A percentile compares a stretch with the other conserved stretches of the same genome.
phyloP scores from a whole-genome alignment of 2,888 invertebrate genomes.

The Pammene fasciana region DNA sequence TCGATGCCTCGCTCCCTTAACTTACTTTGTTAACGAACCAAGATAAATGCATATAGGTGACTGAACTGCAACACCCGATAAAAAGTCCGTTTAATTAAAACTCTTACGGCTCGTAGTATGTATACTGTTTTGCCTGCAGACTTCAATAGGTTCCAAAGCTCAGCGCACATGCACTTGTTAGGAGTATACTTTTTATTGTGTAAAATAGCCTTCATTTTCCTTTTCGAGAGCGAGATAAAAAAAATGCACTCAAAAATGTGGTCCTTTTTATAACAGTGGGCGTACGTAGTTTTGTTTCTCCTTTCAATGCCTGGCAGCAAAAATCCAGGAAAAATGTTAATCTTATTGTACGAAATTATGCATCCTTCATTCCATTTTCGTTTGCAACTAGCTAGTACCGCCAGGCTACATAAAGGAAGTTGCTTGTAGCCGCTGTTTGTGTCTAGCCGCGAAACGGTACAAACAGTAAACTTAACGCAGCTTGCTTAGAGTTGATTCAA shows the following conservation, averaged over 20 bases:
- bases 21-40: too few relatives aligned
- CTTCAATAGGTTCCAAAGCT: slow-evolving; percentile 16
- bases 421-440: neutral
- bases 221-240: neutral
- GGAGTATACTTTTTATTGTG: neutral
- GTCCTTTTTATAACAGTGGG: slow-evolving; percentile 2
- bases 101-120: slow-evolving; percentile 3
- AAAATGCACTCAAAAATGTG: slow-evolving; percentile 8
- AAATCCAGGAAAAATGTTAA: neutral
- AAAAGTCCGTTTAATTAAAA: slow-evolving; percentile 21
- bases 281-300: neutral
- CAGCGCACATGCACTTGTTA: neutral
- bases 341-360: too few relatives aligned
- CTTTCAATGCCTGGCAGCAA: neutral
- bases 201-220: slow-evolving; percentile 13
- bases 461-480: slow-evolving; percentile 2
- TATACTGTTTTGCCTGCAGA: slow-evolving; percentile 10
- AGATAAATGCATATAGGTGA: neutral
- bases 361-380: neutral
- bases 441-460: neutral
- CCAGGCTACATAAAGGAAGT: neutral
- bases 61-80: neutral
- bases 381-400: neutral
- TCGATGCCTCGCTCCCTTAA: too few relatives aligned
- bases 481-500: neutral